Percentiles rank a stretch among this genome's conserved stretches.
These are phyloP conservation scores for Neosilurus hyrtlii DNA, from an alignment of 2,797 vertebrate species.

Conservation along the genomic window DNA sequence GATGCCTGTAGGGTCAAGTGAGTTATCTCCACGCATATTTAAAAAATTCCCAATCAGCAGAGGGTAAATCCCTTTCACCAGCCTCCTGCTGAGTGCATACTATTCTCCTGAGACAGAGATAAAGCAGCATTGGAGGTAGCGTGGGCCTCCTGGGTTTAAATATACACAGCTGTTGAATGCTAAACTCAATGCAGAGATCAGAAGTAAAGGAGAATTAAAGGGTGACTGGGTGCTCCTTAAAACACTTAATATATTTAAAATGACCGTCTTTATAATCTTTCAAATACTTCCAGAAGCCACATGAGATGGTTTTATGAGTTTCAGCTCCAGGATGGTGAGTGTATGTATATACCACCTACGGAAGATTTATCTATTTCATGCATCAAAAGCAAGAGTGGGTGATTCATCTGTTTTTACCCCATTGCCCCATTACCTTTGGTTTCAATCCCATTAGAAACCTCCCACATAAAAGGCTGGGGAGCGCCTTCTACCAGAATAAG, in stretches of 20 bases:
- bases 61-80: constrained; percentile 14
- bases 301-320: constrained; percentile 13
- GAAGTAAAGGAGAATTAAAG: constrained; percentile 14
- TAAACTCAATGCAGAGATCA: constrained; percentile 19
- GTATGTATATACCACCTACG: not conserved
- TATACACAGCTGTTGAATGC: constrained; percentile 27
- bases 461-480: constrained; percentile 50
- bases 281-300: not conserved
- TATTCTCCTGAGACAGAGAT: constrained; percentile 39
- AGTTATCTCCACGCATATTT: constrained; percentile 22
- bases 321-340: not conserved
- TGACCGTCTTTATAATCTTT: not conserved
- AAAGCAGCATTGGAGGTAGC: constrained; percentile 35
- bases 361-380: not conserved
- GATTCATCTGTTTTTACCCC: constrained; percentile 23
- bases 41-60: constrained; percentile 32
- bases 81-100: constrained; percentile 26
- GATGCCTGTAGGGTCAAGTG: not conserved
- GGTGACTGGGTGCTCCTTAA: not conserved
- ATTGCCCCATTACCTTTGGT: constrained; percentile 2
- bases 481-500: constrained; percentile 53
- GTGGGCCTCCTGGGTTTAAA: constrained; percentile 28
- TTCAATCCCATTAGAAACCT: constrained; percentile 35
- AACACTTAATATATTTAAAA: constrained; percentile 7
- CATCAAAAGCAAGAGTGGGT: constrained; percentile 32